Evolutionary conservation across 1,140 invertebrate species (phyloP), one percentile per base, ranked within the genome.

Genomic region (Apis florea): DNA sequence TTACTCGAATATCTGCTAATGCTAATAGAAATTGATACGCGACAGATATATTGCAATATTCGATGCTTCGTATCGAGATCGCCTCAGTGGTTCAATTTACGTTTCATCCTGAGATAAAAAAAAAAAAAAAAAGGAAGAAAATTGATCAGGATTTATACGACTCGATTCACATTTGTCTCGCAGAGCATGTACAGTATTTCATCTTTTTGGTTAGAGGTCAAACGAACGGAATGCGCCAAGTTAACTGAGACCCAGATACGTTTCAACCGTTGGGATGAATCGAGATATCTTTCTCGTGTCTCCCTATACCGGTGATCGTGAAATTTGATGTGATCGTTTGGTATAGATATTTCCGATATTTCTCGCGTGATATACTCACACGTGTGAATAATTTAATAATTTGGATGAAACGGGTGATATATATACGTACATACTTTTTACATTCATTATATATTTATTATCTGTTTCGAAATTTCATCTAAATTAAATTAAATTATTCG

Each of bases 191-290:
- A 67, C 68, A n/a, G 21, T 63, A 63, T 79, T 51, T 79, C 58
- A 79, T 71, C 68, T 63, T 21, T 10, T 26, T 56, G 24, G 31
- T 12, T 13, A 63, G 40, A 17, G 67, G 77, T 79, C 68, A 79
- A 79, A 17, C 77, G 47, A 63, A 26, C 47, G 77, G 77, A 79
- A 79, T 79, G 77, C 56, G 56, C 13, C 19, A 47, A 79, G 77
- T 71, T 71, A 79, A 79, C 66, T 63, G 56, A 40, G 76, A 58
- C 53, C 74, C 74, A 58, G 75, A 77, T 76, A 76, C 26, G 51
- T 77, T 67, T 68, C n/a, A 61, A 19, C 12, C 53, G 51, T 13
- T 70, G 9, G 10, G 24, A 31, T 21, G 47, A 53, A 70, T 70
- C 68, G 68, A 51, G 68, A 53, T 24, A 26, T 53, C 64, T n/a